phyloP scores from a whole-genome alignment of 2,888 invertebrate species.

The Drosophila fulvimacula region DNA sequence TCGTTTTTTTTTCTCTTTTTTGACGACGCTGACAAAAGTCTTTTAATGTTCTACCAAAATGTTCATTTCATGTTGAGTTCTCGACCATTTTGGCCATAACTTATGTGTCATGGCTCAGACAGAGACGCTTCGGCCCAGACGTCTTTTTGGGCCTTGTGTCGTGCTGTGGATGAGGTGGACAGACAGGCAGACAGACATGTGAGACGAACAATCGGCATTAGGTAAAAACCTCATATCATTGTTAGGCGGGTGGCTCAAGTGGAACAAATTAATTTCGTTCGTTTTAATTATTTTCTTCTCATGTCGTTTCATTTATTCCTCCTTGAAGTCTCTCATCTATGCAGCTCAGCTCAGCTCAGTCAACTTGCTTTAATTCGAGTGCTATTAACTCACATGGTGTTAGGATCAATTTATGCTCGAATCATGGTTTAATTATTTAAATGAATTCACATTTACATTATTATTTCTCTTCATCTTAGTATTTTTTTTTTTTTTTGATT shows the following conservation, averaged over 20 bases:
- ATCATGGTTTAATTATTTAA: conserved; percentile 77
- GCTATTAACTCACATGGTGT: conserved; percentile 68
- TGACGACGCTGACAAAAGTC: conserved; percentile 38
- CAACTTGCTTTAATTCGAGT: conserved; percentile 67
- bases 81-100: conserved; percentile 56
- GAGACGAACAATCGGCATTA: conserved; percentile 42
- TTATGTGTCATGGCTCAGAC: conserved; percentile 72
- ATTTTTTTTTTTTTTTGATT: background rate
- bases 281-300: conserved; percentile 64
- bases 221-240: conserved; percentile 73
- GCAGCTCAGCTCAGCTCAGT: conserved; percentile 19
- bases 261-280: conserved; percentile 79
- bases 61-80: conserved; percentile 55
- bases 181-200: conserved; percentile 17
- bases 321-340: background rate
- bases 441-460: conserved; percentile 65
- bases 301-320: conserved; percentile 8
- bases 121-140: conserved; percentile 46
- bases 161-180: conserved; percentile 28
- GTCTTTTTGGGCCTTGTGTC: conserved; percentile 5
- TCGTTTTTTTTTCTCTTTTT: conserved; percentile 13
- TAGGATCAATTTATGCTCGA: conserved; percentile 59
- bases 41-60: conserved; percentile 57
- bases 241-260: conserved; percentile 79
- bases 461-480: conserved; percentile 8